Percentiles rank a stretch among this genome's conserved stretches.
Conservation (phyloP, 2,113 vertebrate species). For the Pavo muticus region DNA sequence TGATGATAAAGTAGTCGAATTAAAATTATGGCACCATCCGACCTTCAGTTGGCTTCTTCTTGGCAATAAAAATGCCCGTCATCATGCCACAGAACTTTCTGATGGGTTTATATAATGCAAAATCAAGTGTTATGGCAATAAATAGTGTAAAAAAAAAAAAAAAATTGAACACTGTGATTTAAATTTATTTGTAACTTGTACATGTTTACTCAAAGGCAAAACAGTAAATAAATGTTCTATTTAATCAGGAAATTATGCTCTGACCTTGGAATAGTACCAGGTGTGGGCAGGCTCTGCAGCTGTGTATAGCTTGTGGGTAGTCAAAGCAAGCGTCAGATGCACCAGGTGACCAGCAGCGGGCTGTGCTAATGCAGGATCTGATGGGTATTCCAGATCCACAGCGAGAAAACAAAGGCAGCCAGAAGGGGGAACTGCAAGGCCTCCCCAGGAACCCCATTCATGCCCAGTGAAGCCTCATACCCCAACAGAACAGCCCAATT, state of each 20-base stretch:
- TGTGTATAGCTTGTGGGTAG: neutral
- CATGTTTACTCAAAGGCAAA: neutral
- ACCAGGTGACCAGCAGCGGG: neutral
- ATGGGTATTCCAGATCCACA: neutral
- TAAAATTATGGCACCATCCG: neutral
- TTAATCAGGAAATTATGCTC: neutral
- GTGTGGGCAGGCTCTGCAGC: neutral
- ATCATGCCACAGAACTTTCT: neutral
- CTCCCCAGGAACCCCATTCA: neutral
- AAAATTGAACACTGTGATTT: neutral
- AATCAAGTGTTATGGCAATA: neutral
- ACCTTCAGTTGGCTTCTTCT: neutral
- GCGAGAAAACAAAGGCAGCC: neutral
- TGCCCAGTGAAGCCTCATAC: neutral
- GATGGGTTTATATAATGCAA: neutral
- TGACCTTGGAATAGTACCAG: neutral
- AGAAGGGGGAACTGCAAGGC: neutral
- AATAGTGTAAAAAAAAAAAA: neutral
- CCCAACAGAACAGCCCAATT: neutral
- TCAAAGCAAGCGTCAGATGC: accelerated
- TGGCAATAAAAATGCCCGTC: neutral
- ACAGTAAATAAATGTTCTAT: neutral
- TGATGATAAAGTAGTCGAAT: neutral
- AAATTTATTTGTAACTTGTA: slow-evolving; percentile 11
- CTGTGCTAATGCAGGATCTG: neutral